A percentile compares a stretch with the other conserved stretches of the same genome.
phyloP scores from a whole-genome alignment of 35 echinoderm and acorn worm genomes.

The Ophioderma brevispina region DNA sequence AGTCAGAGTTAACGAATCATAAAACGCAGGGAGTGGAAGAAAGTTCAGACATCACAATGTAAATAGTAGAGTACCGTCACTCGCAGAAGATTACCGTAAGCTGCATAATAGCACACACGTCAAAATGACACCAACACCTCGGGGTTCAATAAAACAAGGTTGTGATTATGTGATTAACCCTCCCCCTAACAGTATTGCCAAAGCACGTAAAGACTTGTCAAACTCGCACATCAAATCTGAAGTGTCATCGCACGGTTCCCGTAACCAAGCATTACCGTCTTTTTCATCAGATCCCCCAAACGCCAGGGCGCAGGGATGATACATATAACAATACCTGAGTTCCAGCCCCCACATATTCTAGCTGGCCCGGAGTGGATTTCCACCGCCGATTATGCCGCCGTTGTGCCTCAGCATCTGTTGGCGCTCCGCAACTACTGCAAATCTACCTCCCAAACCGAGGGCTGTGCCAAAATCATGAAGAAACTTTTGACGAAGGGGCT shows the following conservation, averaged over 20 bases:
- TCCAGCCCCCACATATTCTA: background rate
- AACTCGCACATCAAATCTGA: background rate
- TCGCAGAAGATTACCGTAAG: background rate
- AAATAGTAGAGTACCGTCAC: background rate
- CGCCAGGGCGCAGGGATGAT: background rate
- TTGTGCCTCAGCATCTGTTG: background rate
- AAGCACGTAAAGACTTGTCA: background rate
- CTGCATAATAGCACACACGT: background rate
- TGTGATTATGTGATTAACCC: slow-evolving; percentile 75
- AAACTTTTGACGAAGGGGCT: background rate
- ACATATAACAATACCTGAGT: no score
- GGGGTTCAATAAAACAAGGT: slow-evolving; percentile 88
- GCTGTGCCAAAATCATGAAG: background rate
- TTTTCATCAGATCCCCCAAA: no score
- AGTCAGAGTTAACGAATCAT: background rate
- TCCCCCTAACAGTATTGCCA: background rate
- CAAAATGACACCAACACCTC: slow-evolving; percentile 79
- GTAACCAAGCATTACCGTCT: no score
- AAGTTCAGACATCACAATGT: background rate
- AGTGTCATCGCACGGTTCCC: background rate
- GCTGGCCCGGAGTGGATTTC: background rate
- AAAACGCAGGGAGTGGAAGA: background rate
- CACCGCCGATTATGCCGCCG: background rate
- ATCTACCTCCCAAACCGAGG: background rate
- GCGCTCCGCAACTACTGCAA: background rate